Evolutionary conservation across 2,797 vertebrate genomes (phyloP).

Genomic region (Psittacula derbiana): DNA sequence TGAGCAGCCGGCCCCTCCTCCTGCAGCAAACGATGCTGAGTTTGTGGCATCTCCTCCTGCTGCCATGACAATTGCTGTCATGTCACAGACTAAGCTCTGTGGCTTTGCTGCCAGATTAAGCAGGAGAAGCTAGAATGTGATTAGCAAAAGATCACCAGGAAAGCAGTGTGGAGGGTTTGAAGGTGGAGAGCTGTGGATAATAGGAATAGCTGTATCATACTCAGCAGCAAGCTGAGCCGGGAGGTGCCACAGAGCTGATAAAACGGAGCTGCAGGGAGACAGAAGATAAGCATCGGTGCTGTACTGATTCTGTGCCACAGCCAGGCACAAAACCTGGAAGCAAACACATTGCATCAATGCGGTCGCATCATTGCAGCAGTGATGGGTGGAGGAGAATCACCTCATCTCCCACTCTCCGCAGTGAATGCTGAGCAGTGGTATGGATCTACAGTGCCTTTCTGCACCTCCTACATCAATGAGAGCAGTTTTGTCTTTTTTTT

Average conservation of each 20-base stretch:
- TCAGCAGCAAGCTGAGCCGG: not conserved
- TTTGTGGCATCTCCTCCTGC: conserved; percentile 19
- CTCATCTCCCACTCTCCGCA: not conserved
- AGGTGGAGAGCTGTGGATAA: not conserved
- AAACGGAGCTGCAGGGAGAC: conserved; percentile 8
- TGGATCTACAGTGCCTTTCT: not conserved
- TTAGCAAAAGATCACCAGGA: not conserved
- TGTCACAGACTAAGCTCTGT: not conserved
- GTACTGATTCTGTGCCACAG: not conserved
- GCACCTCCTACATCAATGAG: not conserved
- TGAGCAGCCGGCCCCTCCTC: conserved; percentile 32
- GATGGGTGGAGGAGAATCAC: not conserved
- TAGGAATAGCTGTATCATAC: not conserved
- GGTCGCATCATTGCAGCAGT: not conserved
- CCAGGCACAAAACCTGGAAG: not conserved
- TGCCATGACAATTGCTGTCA: conserved; percentile 30
- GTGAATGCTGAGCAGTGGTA: not conserved
- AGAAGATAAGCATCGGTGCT: not conserved
- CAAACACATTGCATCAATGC: not conserved
- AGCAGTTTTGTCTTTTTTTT: not conserved
- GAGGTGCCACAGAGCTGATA: not conserved
- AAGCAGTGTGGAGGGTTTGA: not conserved
- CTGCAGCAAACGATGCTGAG: not conserved
- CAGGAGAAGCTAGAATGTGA: not conserved
- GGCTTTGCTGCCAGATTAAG: conserved; percentile 22